Evolutionary conservation across 1,140 invertebrate genomes (phyloP).

Genomic region (Atopsyche davidsoni): DNA sequence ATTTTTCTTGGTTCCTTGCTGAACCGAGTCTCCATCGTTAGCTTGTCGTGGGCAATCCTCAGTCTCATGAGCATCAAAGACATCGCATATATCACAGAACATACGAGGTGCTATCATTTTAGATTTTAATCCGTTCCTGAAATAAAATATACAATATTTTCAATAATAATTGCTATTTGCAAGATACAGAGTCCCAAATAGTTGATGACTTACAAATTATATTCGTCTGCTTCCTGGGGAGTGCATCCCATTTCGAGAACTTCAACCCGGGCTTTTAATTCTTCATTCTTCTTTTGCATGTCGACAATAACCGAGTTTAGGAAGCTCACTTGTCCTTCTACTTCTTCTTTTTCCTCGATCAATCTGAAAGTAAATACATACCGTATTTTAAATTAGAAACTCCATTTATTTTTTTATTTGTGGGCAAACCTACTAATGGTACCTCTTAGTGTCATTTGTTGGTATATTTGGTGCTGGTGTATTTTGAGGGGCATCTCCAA

Average conservation of each 20-base stretch:
- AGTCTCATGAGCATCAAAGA: conserved; percentile 93
- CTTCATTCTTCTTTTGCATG: conserved; percentile 88
- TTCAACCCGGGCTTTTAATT: conserved; percentile 69
- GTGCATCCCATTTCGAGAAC: conserved; percentile 68
- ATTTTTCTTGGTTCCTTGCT: conserved; percentile 43
- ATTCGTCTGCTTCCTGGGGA: conserved; percentile 53
- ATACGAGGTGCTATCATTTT: conserved; percentile 63
- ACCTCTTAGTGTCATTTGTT: conserved; percentile 16
- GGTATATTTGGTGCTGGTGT: background rate
- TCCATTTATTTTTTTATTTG: background rate
- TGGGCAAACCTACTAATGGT: background rate
- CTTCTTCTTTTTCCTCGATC: conserved; percentile 59
- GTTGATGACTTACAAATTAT: conserved; percentile 48
- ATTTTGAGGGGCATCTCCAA: background rate
- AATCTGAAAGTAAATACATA: conserved; percentile 36
- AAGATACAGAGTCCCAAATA: no score
- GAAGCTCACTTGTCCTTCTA: conserved; percentile 79
- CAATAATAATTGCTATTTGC: no score
- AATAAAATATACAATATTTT: conserved; percentile 9
- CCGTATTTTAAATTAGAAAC: no score
- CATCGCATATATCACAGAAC: conserved; percentile 97
- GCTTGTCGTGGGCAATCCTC: conserved; percentile 91
- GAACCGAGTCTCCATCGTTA: conserved; percentile 51
- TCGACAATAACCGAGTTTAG: conserved; percentile 95
- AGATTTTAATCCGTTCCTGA: conserved; percentile 40